These are phyloP conservation scores for Tinea semifulvella DNA, from an alignment of 2,888 invertebrate species.

Conservation along the genomic window DNA sequence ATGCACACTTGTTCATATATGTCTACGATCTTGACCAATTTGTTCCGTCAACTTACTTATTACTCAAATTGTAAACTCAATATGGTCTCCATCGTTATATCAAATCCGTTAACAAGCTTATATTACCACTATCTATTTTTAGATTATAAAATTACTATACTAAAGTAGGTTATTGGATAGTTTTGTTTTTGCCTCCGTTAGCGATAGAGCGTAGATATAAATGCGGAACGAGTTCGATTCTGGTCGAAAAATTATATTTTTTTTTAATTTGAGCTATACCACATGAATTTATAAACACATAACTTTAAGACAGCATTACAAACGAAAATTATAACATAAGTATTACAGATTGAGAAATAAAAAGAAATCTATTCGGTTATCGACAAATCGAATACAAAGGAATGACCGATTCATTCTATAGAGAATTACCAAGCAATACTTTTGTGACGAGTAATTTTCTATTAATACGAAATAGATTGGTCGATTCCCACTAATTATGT, in stretches of 20 bases:
- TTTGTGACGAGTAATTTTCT: constrained; percentile 12
- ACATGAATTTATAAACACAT: too few species aligned
- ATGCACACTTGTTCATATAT: too few species aligned
- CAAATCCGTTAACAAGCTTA: not conserved
- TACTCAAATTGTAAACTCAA: constrained; percentile 8
- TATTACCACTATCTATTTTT: not conserved
- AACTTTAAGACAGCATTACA: too few species aligned
- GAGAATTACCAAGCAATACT: constrained; percentile 10
- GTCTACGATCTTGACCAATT: too few species aligned
- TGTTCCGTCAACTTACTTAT: constrained; percentile 10
- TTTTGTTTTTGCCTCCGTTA: too few species aligned
- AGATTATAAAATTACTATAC: not conserved
- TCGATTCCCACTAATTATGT: constrained; percentile 8
- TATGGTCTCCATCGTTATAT: not conserved
- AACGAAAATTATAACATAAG: too few species aligned
- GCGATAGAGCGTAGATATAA: too few species aligned
- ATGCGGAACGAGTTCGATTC: too few species aligned
- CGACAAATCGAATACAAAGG: not conserved
- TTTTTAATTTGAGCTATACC: too few species aligned
- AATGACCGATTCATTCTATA: not conserved
- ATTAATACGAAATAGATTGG: constrained; percentile 8
- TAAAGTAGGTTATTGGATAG: too few species aligned
- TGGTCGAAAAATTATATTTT: too few species aligned
- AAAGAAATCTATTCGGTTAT: not conserved
- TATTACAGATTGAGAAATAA: not conserved